Percentiles rank a stretch among this genome's conserved stretches.
phyloP scores from a whole-genome alignment of 37 sponge, comb jelly and placozoan genomes.

The Tethya wilhelma region DNA sequence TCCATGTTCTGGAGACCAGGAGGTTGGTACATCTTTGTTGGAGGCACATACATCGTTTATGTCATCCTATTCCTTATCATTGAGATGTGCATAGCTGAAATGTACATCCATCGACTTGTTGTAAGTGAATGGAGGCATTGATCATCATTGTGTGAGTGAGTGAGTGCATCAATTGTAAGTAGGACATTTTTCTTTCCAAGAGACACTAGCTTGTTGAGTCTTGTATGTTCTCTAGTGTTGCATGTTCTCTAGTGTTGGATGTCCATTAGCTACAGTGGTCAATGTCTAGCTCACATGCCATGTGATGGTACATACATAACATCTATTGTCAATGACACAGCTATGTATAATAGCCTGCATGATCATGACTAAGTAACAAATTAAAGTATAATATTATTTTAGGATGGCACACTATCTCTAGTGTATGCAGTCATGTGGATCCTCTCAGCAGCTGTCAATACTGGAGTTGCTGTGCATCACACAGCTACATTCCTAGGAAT shows the following conservation, averaged over 20 bases:
- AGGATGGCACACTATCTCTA: conserved; percentile 15
- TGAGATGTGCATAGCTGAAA: conserved; percentile 16
- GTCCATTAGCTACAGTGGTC: too few species aligned
- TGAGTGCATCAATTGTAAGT: neutral
- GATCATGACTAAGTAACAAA: too few species aligned
- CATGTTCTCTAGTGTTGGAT: too few species aligned
- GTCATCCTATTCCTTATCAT: conserved; percentile 13
- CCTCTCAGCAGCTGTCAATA: conserved; percentile 9
- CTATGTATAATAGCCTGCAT: neutral
- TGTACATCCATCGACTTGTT: conserved; percentile 35
- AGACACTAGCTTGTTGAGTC: too few species aligned
- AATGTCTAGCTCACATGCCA: neutral
- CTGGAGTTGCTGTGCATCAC: neutral
- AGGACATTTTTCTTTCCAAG: too few species aligned
- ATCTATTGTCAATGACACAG: neutral
- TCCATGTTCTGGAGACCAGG: neutral
- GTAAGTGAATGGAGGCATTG: neutral
- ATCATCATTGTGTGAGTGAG: neutral
- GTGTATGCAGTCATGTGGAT: conserved; percentile 21
- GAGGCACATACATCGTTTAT: conserved; percentile 2
- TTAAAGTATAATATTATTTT: neutral
- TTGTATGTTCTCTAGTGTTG: too few species aligned
- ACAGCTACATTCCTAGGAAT: conserved; percentile 4
- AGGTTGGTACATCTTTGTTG: conserved; percentile 4
- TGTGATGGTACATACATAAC: neutral